A percentile compares a stretch with the other conserved stretches of the same genome.
phyloP scores from a whole-genome alignment of 2,113 vertebrate genomes.

The Marmota monax region DNA sequence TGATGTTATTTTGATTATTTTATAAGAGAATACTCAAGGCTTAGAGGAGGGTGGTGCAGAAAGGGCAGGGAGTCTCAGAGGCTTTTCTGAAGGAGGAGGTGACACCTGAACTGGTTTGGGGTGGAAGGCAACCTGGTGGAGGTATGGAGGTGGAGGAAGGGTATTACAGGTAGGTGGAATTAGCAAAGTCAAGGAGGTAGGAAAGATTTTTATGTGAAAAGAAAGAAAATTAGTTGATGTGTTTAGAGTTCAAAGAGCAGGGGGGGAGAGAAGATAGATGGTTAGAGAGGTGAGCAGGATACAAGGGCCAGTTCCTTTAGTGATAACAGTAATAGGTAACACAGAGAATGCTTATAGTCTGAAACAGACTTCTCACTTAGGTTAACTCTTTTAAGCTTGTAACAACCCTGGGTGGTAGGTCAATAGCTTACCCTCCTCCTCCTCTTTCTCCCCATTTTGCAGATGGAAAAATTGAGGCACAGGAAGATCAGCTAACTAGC shows the following conservation, averaged over 20 bases:
- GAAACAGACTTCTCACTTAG: neutral
- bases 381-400: neutral
- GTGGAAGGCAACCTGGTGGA: neutral
- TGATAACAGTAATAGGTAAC: neutral
- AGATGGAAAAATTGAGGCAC: neutral
- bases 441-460: neutral
- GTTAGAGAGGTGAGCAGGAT: neutral
- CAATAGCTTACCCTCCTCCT: neutral
- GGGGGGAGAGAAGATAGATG: neutral
- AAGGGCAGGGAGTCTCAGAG: neutral
- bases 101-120: neutral
- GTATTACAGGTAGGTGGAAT: neutral
- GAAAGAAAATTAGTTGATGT: neutral
- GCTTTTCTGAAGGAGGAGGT: neutral
- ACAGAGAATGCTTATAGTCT: neutral
- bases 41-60: fast-evolving
- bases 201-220: neutral
- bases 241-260: neutral
- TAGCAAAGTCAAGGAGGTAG: neutral
- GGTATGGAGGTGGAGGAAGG: neutral
- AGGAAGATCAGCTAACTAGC: neutral
- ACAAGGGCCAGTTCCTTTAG: neutral
- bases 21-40: neutral
- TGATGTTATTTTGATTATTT: neutral
- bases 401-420: neutral